Conservation (phyloP, 2,888 invertebrate genomes). For the Sarcophaga caerulescens region DNA sequence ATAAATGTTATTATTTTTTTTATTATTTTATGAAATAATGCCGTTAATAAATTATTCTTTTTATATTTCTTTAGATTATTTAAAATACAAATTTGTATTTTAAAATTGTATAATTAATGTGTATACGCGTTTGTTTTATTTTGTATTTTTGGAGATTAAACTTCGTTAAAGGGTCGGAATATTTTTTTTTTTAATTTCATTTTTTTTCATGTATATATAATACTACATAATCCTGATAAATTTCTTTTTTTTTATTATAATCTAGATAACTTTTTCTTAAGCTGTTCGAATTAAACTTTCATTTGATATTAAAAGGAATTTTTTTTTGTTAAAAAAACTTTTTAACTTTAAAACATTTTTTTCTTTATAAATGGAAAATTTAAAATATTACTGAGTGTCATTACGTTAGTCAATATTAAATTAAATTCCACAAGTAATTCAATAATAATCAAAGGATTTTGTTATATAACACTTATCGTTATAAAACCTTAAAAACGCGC, state of each 20-base stretch:
- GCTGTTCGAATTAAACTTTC: slow-evolving; percentile 30
- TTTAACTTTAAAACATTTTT: too few relatives aligned
- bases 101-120: slow-evolving; percentile 52
- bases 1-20: slow-evolving; percentile 38
- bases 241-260: slow-evolving; percentile 32
- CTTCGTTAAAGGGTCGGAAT: slow-evolving; percentile 58
- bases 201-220: slow-evolving; percentile 24
- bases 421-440: too few relatives aligned
- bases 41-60: background rate
- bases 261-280: slow-evolving; percentile 12
- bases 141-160: slow-evolving; percentile 43
- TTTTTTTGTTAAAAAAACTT: background rate
- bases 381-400: too few relatives aligned
- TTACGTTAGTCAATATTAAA: too few relatives aligned
- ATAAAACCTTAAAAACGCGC: too few relatives aligned
- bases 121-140: slow-evolving; percentile 27
- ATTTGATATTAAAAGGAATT: background rate
- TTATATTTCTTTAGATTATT: slow-evolving; percentile 13
- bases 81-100: slow-evolving; percentile 36
- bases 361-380: too few relatives aligned
- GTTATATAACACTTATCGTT: too few relatives aligned
- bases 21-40: background rate
- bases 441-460: too few relatives aligned
- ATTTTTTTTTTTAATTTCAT: slow-evolving; percentile 43
- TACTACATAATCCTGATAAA: slow-evolving; percentile 60